Conservation (phyloP, 35 echinoderm and acorn worm species). For the Ophioderma brevispina region DNA sequence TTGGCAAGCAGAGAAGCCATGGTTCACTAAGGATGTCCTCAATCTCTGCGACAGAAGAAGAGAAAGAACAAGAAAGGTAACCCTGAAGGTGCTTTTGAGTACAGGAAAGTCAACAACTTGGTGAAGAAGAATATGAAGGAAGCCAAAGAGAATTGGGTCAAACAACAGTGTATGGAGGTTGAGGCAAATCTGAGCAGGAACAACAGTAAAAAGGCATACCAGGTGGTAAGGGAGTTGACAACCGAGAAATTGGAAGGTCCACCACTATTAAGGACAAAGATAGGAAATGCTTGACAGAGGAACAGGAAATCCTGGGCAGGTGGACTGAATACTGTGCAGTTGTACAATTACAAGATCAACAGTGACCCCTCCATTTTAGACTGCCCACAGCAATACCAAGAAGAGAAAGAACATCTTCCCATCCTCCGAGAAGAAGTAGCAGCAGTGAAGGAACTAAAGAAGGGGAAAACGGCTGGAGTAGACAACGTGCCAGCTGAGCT, state of each 20-base stretch:
- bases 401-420: not conserved
- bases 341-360: not conserved
- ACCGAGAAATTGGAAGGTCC: not conserved
- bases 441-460: conserved; percentile 27
- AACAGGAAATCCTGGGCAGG: conserved; percentile 15
- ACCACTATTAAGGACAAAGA: conserved; percentile 26
- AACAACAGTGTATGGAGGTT: too few species aligned
- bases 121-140: too few species aligned
- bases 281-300: conserved; percentile 18
- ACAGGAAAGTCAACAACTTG: too few species aligned
- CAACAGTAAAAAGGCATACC: conserved; percentile 8
- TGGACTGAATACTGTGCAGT: conserved; percentile 54
- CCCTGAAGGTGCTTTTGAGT: too few species aligned
- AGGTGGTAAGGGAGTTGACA: conserved; percentile 34
- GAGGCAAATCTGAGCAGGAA: too few species aligned
- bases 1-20: too few species aligned
- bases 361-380: not conserved
- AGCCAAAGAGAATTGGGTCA: too few species aligned
- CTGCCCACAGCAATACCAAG: not conserved
- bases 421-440: conserved; percentile 41
- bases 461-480: conserved; percentile 34
- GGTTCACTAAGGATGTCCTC: too few species aligned
- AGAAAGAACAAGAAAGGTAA: too few species aligned
- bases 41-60: too few species aligned
- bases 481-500: conserved; percentile 66